Evolutionary conservation across 2,113 vertebrate genomes (phyloP).

Genomic region (Eretmochelys imbricata): DNA sequence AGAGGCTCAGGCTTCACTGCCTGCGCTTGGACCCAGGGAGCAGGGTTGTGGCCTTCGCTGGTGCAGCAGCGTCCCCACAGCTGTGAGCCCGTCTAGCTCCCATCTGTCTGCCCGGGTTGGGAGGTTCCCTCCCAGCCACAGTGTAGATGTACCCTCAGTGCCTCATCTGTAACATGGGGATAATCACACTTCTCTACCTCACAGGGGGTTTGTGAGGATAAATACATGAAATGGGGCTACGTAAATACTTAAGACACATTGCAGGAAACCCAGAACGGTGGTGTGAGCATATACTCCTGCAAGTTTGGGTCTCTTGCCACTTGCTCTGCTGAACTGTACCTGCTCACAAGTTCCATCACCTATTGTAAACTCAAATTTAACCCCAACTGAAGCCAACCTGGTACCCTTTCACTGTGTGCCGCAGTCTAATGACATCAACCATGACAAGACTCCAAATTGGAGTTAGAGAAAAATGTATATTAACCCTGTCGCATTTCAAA

Average conservation of each 20-base stretch:
- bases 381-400: not conserved
- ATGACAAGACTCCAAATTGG: rapidly evolving
- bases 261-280: not conserved
- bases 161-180: not conserved
- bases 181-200: not conserved
- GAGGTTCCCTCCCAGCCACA: not conserved
- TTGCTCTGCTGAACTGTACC: rapidly evolving
- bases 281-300: not conserved
- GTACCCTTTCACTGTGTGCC: not conserved
- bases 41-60: not conserved
- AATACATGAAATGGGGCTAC: not conserved
- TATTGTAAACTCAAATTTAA: rapidly evolving
- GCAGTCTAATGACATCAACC: not conserved
- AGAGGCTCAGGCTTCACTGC: not conserved
- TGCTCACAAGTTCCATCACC: not conserved
- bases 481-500: rapidly evolving
- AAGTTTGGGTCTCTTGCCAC: not conserved
- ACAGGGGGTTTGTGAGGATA: not conserved
- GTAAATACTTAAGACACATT: not conserved
- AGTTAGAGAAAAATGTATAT: not conserved
- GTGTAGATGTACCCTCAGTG: not conserved
- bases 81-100: not conserved
- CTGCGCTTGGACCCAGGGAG: not conserved
- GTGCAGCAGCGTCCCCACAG: not conserved
- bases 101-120: not conserved